phyloP scores from a whole-genome alignment of 2,888 invertebrate species.

The Panzeria rudis region DNA sequence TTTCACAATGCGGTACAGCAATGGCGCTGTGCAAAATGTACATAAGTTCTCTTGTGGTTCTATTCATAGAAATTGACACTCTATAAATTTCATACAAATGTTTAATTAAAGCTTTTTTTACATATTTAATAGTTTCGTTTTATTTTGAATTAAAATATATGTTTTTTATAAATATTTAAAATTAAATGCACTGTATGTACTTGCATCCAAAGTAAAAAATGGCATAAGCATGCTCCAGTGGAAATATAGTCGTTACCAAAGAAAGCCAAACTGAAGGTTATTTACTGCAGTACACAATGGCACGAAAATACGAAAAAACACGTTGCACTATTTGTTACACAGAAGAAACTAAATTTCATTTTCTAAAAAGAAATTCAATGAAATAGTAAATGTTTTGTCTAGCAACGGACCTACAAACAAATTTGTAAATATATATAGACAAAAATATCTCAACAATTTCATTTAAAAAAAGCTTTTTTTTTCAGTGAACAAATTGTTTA shows the following conservation, averaged over 20 bases:
- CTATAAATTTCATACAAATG: constrained; percentile 55
- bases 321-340: too few species aligned
- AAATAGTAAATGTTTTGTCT: too few species aligned
- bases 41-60: constrained; percentile 58
- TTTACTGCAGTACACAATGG: constrained; percentile 20
- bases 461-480: too few species aligned
- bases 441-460: too few species aligned
- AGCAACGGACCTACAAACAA: too few species aligned
- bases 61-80: constrained; percentile 58
- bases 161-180: constrained; percentile 31
- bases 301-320: background rate
- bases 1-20: constrained; percentile 19
- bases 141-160: constrained; percentile 9
- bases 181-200: constrained; percentile 5
- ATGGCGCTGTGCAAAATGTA: constrained; percentile 51
- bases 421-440: too few species aligned
- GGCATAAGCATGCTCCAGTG: background rate
- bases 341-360: too few species aligned
- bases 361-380: too few species aligned
- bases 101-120: constrained; percentile 61
- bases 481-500: too few species aligned
- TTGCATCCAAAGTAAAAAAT: background rate
- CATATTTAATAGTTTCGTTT: background rate
- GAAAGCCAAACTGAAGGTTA: background rate
- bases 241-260: background rate